Percentiles rank a stretch among this genome's conserved stretches.
These are phyloP conservation scores for Pinna nobilis DNA, from an alignment of 1,140 invertebrate genomes.

Conservation along the genomic window DNA sequence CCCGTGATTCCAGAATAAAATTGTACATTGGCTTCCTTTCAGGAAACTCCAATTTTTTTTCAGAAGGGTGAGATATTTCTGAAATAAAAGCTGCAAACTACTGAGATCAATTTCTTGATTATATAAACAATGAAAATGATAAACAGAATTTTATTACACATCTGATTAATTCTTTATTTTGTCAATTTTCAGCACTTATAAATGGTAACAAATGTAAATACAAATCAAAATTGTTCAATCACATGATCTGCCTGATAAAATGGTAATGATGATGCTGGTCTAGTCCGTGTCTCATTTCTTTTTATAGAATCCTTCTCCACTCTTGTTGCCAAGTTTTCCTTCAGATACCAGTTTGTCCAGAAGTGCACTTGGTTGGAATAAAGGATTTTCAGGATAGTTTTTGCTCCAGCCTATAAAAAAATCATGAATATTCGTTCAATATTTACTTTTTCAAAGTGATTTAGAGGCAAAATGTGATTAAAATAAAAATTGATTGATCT, in stretches of 20 bases:
- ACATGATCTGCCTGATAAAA: neutral
- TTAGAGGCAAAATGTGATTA: neutral
- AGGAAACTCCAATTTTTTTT: too few relatives aligned
- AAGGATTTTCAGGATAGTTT: constrained; percentile 84
- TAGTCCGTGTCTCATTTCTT: constrained; percentile 78
- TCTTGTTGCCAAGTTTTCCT: constrained; percentile 88
- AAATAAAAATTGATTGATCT: neutral
- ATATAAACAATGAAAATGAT: too few relatives aligned
- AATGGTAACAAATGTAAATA: too few relatives aligned
- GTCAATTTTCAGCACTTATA: too few relatives aligned
- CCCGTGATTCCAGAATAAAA: too few relatives aligned
- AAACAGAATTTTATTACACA: too few relatives aligned
- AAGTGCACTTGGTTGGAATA: constrained; percentile 82
- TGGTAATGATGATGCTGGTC: neutral
- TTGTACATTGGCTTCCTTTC: too few relatives aligned
- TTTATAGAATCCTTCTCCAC: constrained; percentile 92
- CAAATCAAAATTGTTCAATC: too few relatives aligned
- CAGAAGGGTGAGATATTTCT: too few relatives aligned
- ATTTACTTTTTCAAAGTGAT: neutral
- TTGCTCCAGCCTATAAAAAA: constrained; percentile 82
- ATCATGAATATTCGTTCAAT: neutral
- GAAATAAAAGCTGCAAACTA: too few relatives aligned
- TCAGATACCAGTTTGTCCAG: constrained; percentile 85
- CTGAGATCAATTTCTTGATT: too few relatives aligned
- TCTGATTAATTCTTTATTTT: too few relatives aligned